Evolutionary conservation across 2,797 vertebrate genomes (phyloP).

Genomic region (Pseudocheirus occidentalis): DNA sequence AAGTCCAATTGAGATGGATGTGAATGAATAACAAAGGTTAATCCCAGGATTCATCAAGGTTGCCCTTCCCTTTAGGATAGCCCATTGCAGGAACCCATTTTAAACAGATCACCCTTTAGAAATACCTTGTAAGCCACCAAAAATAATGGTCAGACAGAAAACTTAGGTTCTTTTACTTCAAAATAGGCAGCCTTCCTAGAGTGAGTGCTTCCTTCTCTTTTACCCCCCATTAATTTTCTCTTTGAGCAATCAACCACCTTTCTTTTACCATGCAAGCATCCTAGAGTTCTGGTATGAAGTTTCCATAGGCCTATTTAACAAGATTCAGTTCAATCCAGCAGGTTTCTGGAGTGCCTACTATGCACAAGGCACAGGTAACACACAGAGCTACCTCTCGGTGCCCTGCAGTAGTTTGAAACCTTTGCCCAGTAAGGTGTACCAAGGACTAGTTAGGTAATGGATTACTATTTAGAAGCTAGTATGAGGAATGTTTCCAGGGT

Average conservation of each 20-base stretch:
- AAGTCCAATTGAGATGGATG: not conserved
- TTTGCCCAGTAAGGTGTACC: not conserved
- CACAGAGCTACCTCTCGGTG: not conserved
- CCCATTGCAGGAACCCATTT: not conserved
- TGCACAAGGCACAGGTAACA: not conserved
- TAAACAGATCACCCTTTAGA: not conserved
- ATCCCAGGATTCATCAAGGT: not conserved
- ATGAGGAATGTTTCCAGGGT: not conserved
- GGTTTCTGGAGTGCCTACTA: not conserved
- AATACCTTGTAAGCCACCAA: not conserved
- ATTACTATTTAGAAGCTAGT: not conserved
- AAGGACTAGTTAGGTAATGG: not conserved
- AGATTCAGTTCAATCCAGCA: not conserved
- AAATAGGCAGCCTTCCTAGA: not conserved
- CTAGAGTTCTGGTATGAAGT: not conserved
- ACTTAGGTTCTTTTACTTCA: not conserved
- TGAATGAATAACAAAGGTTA: not conserved
- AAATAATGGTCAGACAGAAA: not conserved
- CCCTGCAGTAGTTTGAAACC: not conserved
- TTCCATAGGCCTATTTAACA: not conserved
- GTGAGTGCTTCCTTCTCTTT: not conserved
- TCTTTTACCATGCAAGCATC: not conserved
- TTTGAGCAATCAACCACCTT: not conserved
- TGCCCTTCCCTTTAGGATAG: not conserved
- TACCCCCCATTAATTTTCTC: not conserved